phyloP scores from a whole-genome alignment of 2,113 vertebrate genomes.

The Apodemus sylvaticus region DNA sequence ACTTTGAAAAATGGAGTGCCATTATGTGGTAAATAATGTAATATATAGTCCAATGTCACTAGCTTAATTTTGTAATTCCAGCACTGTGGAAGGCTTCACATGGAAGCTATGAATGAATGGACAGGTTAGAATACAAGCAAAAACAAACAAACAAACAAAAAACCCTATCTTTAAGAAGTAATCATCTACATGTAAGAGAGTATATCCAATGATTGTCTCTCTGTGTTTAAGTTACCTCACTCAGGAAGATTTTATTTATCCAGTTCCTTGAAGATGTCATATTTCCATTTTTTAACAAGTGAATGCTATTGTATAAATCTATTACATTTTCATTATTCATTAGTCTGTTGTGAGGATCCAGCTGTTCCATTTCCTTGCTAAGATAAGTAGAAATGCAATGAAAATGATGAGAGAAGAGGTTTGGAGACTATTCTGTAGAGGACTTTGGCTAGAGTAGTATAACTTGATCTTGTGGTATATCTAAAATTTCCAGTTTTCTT shows the following conservation, averaged over 20 bases:
- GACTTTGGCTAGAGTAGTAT: neutral
- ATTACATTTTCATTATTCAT: neutral
- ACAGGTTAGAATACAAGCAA: too few relatives aligned
- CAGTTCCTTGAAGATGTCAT: neutral
- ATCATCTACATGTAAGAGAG: neutral
- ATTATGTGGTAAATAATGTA: neutral
- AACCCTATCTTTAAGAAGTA: neutral
- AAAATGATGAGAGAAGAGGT: neutral
- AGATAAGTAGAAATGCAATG: neutral
- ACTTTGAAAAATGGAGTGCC: neutral
- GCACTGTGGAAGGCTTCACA: neutral
- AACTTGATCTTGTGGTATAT: neutral
- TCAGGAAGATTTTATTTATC: neutral
- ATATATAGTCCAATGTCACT: neutral
- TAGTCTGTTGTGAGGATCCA: too few relatives aligned
- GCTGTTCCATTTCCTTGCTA: neutral
- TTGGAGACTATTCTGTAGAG: neutral
- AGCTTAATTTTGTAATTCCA: neutral
- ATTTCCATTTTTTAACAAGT: neutral
- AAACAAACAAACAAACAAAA: too few relatives aligned
- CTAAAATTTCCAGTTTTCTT: neutral
- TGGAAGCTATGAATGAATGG: too few relatives aligned
- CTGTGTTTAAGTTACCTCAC: neutral
- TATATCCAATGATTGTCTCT: neutral
- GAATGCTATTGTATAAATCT: neutral